Percentiles rank a stretch among this genome's conserved stretches.
Conservation (phyloP, 2,113 vertebrate genomes). For the Melanostigma gelatinosum region DNA sequence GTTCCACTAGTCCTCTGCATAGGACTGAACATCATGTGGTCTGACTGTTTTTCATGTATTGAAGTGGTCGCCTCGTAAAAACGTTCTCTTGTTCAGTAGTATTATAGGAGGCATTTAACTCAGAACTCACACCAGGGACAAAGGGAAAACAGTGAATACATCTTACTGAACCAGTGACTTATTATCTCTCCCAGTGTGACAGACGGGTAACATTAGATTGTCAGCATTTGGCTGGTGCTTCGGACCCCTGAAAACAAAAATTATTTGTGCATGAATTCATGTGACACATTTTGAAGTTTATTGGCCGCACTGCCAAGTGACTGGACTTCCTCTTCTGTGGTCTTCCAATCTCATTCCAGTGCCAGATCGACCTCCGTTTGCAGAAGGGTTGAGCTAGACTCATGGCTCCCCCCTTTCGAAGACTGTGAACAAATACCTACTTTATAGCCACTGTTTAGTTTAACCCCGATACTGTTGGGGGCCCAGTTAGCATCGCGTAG, state of each 20-base stretch:
- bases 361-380: conserved; percentile 79
- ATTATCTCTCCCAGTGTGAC: background rate
- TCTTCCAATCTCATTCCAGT: conserved; percentile 77
- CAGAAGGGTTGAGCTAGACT: conserved; percentile 79
- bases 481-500: background rate
- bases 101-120: too few relatives aligned
- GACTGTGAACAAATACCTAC: conserved; percentile 70
- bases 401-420: conserved; percentile 82
- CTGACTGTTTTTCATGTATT: background rate
- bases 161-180: background rate
- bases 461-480: background rate
- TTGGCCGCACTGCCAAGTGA: conserved; percentile 74
- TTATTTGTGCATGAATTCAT: background rate
- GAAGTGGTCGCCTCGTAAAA: background rate
- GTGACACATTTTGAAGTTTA: background rate
- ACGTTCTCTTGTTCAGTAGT: background rate
- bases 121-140: background rate
- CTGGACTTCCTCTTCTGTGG: conserved; percentile 70
- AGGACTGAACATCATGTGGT: background rate
- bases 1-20: background rate
- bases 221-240: background rate
- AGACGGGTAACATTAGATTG: too few relatives aligned
- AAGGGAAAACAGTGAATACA: background rate
- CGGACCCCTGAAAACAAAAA: background rate
- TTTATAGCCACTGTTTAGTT: too few relatives aligned